A percentile compares a stretch with the other conserved stretches of the same genome.
These are phyloP conservation scores for Steatocranus sp. DNA, from an alignment of 2,797 vertebrate genomes.

Conservation along the genomic window DNA sequence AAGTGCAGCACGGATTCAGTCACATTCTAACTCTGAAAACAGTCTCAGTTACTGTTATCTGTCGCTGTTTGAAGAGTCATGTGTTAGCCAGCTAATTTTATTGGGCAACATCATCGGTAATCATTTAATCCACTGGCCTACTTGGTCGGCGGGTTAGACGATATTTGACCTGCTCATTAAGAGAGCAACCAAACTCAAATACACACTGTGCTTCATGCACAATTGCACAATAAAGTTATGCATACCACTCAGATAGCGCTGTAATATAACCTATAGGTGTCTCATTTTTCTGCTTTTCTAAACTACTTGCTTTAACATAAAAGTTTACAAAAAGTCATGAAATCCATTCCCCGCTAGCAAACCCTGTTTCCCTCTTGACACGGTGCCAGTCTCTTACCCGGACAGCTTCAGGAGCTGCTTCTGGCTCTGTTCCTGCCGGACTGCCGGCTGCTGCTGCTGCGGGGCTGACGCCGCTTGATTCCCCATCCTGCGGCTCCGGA, in stretches of 20 bases:
- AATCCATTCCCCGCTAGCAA: not conserved
- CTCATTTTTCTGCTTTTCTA: not conserved
- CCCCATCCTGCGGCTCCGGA: constrained; percentile 85
- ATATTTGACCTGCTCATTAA: not conserved
- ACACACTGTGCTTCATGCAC: not conserved
- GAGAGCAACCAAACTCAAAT: not conserved
- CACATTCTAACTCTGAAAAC: not conserved
- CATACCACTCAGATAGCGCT: not conserved
- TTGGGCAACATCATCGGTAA: not conserved
- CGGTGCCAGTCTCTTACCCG: constrained; percentile 64
- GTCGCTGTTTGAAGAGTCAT: not conserved
- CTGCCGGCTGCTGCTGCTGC: constrained; percentile 18
- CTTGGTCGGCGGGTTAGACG: not conserved
- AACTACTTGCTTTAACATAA: not conserved
- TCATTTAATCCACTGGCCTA: not conserved
- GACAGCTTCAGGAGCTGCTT: constrained; percentile 57
- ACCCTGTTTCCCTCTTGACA: not conserved
- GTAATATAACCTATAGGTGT: not conserved
- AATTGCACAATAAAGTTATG: not conserved
- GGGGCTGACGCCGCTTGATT: constrained; percentile 66
- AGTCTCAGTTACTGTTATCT: not conserved
- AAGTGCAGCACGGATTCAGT: not conserved
- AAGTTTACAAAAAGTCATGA: not conserved
- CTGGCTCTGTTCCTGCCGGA: constrained; percentile 31
- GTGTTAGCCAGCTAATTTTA: not conserved